Percentiles rank a stretch among this genome's conserved stretches.
These are phyloP conservation scores for Mugil cephalus DNA, from an alignment of 2,113 vertebrate genomes.

Conservation along the genomic window DNA sequence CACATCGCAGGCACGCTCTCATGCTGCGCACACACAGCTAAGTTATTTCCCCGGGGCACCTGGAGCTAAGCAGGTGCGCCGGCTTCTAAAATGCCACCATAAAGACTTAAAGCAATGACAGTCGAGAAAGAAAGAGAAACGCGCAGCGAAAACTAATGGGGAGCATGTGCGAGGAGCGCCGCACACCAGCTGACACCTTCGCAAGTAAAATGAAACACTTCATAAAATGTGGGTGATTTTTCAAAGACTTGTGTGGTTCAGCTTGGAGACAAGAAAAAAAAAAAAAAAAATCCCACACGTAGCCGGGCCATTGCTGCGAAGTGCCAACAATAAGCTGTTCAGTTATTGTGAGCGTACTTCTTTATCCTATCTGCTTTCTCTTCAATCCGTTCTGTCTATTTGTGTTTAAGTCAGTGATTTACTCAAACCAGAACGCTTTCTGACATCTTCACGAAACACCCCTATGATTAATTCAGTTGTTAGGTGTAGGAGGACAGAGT, in stretches of 20 bases:
- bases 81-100: slow-evolving; percentile 60
- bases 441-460: slow-evolving; percentile 58
- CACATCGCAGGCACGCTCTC: slow-evolving; percentile 65
- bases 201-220: slow-evolving; percentile 76
- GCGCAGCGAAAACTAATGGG: slow-evolving; percentile 41
- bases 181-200: slow-evolving; percentile 54
- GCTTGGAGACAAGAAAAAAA: not conserved
- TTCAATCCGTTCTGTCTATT: slow-evolving; percentile 36
- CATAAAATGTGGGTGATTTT: slow-evolving; percentile 66
- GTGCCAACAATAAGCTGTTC: not conserved
- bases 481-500: slow-evolving; percentile 74
- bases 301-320: not conserved
- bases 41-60: slow-evolving; percentile 75
- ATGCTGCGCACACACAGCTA: slow-evolving; percentile 56
- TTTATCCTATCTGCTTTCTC: slow-evolving; percentile 16
- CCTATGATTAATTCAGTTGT: slow-evolving; percentile 74
- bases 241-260: slow-evolving; percentile 36
- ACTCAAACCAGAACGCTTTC: slow-evolving; percentile 59
- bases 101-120: slow-evolving; percentile 63
- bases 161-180: slow-evolving; percentile 60
- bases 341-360: slow-evolving; percentile 15
- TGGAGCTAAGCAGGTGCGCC: slow-evolving; percentile 73
- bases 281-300: slow-evolving; percentile 17
- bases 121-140: slow-evolving; percentile 39
- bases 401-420: slow-evolving; percentile 70